Conservation (phyloP, 1,140 invertebrate species). For the Drusus annulatus region DNA sequence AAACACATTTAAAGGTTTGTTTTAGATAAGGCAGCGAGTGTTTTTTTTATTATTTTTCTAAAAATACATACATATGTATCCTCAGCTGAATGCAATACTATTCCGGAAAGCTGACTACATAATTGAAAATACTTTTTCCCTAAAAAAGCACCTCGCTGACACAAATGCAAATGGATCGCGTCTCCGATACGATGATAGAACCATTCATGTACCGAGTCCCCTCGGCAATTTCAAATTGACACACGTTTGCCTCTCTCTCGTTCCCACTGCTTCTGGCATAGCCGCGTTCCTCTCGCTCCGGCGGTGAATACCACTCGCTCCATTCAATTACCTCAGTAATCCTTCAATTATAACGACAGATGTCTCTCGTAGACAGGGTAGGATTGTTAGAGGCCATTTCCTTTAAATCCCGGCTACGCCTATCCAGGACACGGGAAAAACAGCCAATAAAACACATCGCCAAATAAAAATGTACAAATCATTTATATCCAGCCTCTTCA, state of each 20-base stretch:
- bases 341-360: slow-evolving; percentile 60
- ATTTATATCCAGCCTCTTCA: not conserved
- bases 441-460: slow-evolving; percentile 27
- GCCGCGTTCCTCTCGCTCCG: slow-evolving; percentile 15
- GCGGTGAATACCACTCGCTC: slow-evolving; percentile 37
- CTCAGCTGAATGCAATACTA: too few species aligned
- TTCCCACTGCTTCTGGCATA: not conserved
- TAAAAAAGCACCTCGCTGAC: slow-evolving; percentile 34
- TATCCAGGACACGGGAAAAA: slow-evolving; percentile 10
- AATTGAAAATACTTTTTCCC: too few species aligned
- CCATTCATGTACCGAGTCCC: slow-evolving; percentile 51
- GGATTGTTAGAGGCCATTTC: slow-evolving; percentile 44
- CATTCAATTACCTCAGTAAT: slow-evolving; percentile 60
- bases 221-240: slow-evolving; percentile 51
- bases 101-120: too few species aligned
- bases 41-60: too few species aligned
- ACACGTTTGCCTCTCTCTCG: slow-evolving; percentile 42
- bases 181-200: slow-evolving; percentile 54
- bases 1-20: too few species aligned
- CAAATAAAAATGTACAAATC: slow-evolving; percentile 8
- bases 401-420: slow-evolving; percentile 27
- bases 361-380: slow-evolving; percentile 56
- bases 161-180: slow-evolving; percentile 54
- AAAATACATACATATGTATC: too few species aligned
- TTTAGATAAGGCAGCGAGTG: too few species aligned